Percentiles rank a stretch among this genome's conserved stretches.
Evolutionary conservation across 2,797 vertebrate species (phyloP).

Genomic region (Aythya fuligula): DNA sequence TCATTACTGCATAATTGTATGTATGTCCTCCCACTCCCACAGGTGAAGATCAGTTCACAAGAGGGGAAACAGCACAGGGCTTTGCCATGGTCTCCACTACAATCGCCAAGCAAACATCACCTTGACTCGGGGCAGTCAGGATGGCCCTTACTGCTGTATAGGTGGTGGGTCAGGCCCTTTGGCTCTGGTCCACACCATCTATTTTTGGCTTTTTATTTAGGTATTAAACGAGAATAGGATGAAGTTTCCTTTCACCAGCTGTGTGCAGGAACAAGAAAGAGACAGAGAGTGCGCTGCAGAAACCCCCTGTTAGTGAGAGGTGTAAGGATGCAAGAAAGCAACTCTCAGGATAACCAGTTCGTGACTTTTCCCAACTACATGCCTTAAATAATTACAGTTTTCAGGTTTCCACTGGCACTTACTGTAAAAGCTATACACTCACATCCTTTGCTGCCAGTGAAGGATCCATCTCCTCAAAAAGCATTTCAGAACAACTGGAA

Average conservation of each 20-base stretch:
- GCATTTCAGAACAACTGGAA: background rate
- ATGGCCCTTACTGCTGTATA: background rate
- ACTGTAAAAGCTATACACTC: background rate
- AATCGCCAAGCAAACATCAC: background rate
- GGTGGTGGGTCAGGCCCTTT: background rate
- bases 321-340: background rate
- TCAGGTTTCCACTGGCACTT: background rate
- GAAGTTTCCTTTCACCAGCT: background rate
- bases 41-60: background rate
- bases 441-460: background rate
- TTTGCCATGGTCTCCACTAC: background rate
- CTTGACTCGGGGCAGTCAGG: background rate
- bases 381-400: background rate
- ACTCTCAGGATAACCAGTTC: background rate
- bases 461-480: background rate
- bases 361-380: background rate
- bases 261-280: background rate
- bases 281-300: background rate
- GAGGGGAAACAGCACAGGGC: background rate
- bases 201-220: background rate
- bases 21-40: background rate
- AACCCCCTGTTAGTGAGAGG: background rate
- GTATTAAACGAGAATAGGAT: background rate
- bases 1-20: accelerated
- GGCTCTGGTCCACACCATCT: background rate